phyloP scores from a whole-genome alignment of 1,140 invertebrate species.

The Amphibalanus amphitrite region DNA sequence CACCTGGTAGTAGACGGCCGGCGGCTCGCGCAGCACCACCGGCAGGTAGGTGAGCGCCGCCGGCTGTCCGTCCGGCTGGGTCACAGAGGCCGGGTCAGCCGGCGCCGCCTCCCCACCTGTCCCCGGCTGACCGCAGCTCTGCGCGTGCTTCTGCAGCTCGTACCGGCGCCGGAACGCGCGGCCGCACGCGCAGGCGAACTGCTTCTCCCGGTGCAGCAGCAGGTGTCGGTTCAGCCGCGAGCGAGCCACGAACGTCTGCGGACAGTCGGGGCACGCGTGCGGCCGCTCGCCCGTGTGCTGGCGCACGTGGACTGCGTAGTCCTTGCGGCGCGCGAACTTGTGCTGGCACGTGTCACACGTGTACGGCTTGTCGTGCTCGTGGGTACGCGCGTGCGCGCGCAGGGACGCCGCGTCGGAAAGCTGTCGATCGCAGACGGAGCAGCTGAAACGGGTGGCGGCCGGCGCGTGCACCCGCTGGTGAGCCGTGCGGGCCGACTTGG shows the following conservation, averaged over 20 bases:
- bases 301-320: constrained; percentile 24
- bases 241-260: constrained; percentile 1
- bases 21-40: not conserved
- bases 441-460: not conserved
- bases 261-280: constrained; percentile 20
- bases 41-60: not conserved
- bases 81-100: no score
- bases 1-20: not conserved
- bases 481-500: not conserved
- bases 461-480: not conserved
- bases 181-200: not conserved
- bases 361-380: not conserved
- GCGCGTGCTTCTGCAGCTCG: not conserved
- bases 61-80: not conserved
- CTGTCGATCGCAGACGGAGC: not conserved
- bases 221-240: not conserved
- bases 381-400: not conserved
- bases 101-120: no score
- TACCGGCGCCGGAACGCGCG: not conserved
- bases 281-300: constrained; percentile 29
- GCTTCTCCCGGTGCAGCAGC: not conserved
- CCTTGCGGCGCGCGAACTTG: not conserved
- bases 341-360: not conserved
- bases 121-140: not conserved
- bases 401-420: not conserved